Evolutionary conservation across 2,113 vertebrate species (phyloP).

Genomic region (Catagonus wagneri): DNA sequence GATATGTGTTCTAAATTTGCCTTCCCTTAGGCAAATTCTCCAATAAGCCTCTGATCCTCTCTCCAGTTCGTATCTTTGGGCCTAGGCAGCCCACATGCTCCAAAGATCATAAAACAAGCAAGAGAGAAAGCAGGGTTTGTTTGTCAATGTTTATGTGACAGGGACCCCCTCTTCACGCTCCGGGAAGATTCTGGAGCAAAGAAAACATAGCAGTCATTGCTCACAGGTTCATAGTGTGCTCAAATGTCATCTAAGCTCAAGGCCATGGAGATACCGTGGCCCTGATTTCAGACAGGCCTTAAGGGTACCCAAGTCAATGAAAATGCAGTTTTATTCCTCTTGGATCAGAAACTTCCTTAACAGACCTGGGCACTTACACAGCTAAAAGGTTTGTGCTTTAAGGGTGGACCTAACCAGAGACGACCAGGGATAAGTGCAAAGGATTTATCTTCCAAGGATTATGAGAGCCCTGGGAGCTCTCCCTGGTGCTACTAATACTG

Average conservation of each 20-base stretch:
- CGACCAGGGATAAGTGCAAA: neutral
- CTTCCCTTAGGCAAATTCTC: neutral
- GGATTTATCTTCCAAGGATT: neutral
- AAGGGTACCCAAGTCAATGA: neutral
- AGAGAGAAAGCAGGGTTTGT: neutral
- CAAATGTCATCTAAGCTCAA: neutral
- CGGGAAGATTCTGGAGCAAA: neutral
- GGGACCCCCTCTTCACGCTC: neutral
- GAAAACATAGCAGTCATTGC: neutral
- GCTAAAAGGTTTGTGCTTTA: neutral
- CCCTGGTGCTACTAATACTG: conserved; percentile 7
- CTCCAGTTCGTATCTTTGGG: neutral
- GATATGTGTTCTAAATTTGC: conserved; percentile 44
- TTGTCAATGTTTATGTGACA: neutral
- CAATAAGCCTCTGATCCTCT: conserved; percentile 10
- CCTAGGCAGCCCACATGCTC: neutral
- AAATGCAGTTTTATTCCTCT: neutral
- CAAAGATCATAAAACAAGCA: neutral
- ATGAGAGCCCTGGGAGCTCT: neutral
- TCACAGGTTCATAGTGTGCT: neutral
- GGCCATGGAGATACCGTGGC: neutral
- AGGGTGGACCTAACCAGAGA: neutral
- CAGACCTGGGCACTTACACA: neutral
- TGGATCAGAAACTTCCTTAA: neutral
- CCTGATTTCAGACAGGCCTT: neutral